Base-by-base conservation (phyloP, 2,888 invertebrate species). In the Entomobrya proxima region DNA sequence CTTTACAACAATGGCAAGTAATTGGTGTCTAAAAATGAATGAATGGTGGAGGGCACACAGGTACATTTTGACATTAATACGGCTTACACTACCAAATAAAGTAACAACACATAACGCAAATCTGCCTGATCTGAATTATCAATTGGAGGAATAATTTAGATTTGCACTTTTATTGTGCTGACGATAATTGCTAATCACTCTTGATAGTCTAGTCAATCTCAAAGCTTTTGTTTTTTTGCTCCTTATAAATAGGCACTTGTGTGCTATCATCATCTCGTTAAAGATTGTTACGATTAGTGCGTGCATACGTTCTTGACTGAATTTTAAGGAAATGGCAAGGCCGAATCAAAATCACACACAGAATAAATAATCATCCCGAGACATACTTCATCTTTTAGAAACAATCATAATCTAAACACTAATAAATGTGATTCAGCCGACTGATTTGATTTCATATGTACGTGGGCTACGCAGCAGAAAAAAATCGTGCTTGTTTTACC, bases 401-500 rank as follows among this genome's bases (percentile, higher is more conserved):
- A 44, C 69, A 69, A 40, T 69, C 69, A n/a, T 18, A 64, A 35
- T 64, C 64, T 15, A 69, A 40, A 18, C 13, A 69, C n/a, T 11
- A 15, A 47, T 47, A 47, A 47, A 47, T 47, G 18, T 32, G 52
- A n/a, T n/a, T n/a, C n/a, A n/a, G n/a, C n/a, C n/a, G n/a, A n/a
- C 6, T 27, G 1, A 30, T 2, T 7, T 11, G 24, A 24, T 21
- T 52, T 21, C 21, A 27, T 58, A 1, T 27, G 30, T 58, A 58
- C 27, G 64, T 78, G 55, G 79, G 79, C 79, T 47, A n/a, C n/a
- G 55, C 44, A 40, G 44, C 21, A 13, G 24, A 55, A n/a, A 55
- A 40, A 69, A 69, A 47, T 81, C 81, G 74, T 81, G 81, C 72
- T 81, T 81, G 81, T 81, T 81, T 81, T 81, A n/a, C 35, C 30